Percentiles rank a stretch among this genome's conserved stretches.
phyloP scores from a whole-genome alignment of 2,113 vertebrate genomes.

The Colinus virginianus region DNA sequence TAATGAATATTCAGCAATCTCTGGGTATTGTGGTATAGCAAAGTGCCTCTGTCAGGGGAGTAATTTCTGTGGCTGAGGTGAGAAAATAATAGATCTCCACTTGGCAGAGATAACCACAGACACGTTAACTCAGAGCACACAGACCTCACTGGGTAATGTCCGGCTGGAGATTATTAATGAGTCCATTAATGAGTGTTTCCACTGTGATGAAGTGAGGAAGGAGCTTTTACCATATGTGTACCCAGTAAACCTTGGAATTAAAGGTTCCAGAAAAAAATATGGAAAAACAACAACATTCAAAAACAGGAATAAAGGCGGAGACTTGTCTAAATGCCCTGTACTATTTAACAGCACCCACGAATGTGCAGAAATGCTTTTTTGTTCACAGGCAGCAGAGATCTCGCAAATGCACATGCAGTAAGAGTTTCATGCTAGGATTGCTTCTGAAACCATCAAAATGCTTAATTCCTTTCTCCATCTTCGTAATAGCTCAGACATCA shows the following conservation, averaged over 20 bases:
- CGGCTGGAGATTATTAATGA: neutral
- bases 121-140: slow-evolving; percentile 2
- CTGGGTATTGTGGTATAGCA: slow-evolving; percentile 39
- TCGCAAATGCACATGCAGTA: neutral
- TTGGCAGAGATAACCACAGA: slow-evolving; percentile 50
- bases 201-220: neutral
- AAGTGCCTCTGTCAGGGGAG: slow-evolving; percentile 51
- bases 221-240: neutral
- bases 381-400: neutral
- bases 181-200: slow-evolving; percentile 8
- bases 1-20: slow-evolving; percentile 64
- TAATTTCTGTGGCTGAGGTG: slow-evolving; percentile 37
- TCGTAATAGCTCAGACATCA: neutral
- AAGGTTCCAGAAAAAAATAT: neutral
- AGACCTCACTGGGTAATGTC: neutral
- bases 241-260: neutral
- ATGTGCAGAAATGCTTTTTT: neutral
- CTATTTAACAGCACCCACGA: neutral
- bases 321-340: neutral
- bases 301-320: neutral
- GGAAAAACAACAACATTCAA: neutral
- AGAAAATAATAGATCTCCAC: slow-evolving; percentile 53
- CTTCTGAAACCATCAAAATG: neutral
- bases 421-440: neutral
- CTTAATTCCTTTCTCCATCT: neutral